Base-by-base conservation (phyloP, 2,797 vertebrate species). In the Delichon dasypus region DNA sequence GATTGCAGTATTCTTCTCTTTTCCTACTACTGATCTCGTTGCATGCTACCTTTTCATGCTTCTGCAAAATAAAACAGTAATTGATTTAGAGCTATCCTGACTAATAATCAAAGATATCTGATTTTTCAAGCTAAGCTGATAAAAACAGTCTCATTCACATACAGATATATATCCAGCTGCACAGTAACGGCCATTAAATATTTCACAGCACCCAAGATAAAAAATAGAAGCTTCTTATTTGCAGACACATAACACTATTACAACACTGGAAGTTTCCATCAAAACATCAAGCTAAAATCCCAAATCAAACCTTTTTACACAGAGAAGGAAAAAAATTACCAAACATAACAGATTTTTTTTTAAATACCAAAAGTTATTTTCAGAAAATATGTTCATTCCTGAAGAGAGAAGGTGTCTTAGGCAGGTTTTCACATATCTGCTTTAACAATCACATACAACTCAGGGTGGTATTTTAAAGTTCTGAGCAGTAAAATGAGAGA, bases 141-240 rank as follows among this genome's bases (percentile, higher is more conserved):
- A 94, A 93, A 96, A 96, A 97, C 21, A 97, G 91, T 89, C 97
- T 90, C 83, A 97, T 98, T 97, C 97, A 94, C 86, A 96, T 93
- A 97, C 3, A 44, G 95, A 95, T 95, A 81, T 94, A 82, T 96
- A 96, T 89, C 90, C 93, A 94, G 91, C 83, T 97, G 93, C 90
- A 96, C 68, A 95, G 95, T 88, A 97, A 97, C 29, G 36, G 57
- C 87, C 82, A 97, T 96, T 97, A 97, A 97, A 85, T 93, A 93
- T 95, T 97, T 94, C 93, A 95, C 75, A 94, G 64, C 30, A 94
- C 65, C 40, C 86, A 79, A 68, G 85, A 89, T 36, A 53, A 88
- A 94, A 88, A 86, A 15, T 38, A 93, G 86, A 96, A 90, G 54
- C 78, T 89, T 92, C 79, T 92, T 80, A 75, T 89, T 92, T 95